These are phyloP conservation scores for Alsophila aescularia DNA, from an alignment of 2,888 invertebrate species.

Conservation along the genomic window DNA sequence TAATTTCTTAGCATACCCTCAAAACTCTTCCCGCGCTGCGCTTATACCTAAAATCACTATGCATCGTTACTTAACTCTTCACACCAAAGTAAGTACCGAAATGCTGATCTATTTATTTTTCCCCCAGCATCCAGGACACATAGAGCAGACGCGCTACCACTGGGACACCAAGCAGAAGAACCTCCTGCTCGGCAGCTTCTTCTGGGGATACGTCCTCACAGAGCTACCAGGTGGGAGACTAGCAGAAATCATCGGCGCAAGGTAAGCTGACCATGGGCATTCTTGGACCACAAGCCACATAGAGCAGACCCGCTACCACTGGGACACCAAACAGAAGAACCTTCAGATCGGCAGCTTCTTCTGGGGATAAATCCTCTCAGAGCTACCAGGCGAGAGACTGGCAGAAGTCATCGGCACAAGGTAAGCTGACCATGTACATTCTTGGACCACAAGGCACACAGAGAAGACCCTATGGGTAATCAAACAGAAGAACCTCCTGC, in stretches of 20 bases:
- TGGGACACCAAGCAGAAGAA: slow-evolving; percentile 93
- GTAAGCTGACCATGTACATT: slow-evolving; percentile 52
- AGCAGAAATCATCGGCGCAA: slow-evolving; percentile 92
- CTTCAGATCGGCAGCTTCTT: slow-evolving; percentile 94
- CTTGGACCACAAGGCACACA: too few species aligned
- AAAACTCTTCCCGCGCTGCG: too few species aligned
- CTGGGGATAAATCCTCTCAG: slow-evolving; percentile 96
- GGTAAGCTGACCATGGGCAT: slow-evolving; percentile 62
- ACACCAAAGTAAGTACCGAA: neutral
- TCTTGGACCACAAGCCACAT: too few species aligned
- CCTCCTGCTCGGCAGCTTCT: slow-evolving; percentile 93
- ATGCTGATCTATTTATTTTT: neutral
- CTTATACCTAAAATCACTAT: too few species aligned
- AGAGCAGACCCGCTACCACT: slow-evolving; percentile 50
- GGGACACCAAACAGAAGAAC: slow-evolving; percentile 92
- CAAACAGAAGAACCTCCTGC: slow-evolving; percentile 90
- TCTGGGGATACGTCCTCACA: slow-evolving; percentile 96
- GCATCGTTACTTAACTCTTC: too few species aligned
- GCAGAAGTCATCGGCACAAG: slow-evolving; percentile 93
- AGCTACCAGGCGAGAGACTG: slow-evolving; percentile 93
- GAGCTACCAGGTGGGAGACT: slow-evolving; percentile 95
- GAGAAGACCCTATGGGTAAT: slow-evolving; percentile 85
- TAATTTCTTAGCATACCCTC: too few species aligned
- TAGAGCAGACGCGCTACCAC: slow-evolving; percentile 85
- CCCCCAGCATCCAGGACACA: slow-evolving; percentile 71